Evolutionary conservation across 37 sponge, comb jelly and placozoan genomes (phyloP), one percentile per base, ranked within the genome.

Genomic region (Mnemiopsis leidyi): DNA sequence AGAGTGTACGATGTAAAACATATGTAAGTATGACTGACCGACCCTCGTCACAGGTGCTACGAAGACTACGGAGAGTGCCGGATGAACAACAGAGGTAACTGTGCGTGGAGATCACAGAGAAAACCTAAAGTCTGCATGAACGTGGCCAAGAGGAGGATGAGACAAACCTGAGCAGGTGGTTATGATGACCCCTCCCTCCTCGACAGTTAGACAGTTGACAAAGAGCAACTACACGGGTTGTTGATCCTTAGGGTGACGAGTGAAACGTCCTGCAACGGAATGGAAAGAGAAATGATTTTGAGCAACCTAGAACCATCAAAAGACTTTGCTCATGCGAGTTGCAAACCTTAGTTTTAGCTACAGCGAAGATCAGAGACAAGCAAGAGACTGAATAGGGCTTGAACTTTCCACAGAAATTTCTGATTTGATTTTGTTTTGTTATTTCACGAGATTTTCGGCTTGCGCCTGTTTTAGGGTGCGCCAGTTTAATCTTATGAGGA

Each of bases 31-130:
- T n/a, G n/a, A n/a, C n/a, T n/a, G n/a, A n/a, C n/a, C n/a, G n/a
- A 23, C 20, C 28, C 16, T 73, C 76, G 7, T 28, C 28, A 13
- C 90, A 85, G 90, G 61, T 85, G 90, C 25, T 85, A 40, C 29
- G 90, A 85, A 37, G 90, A 85, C 61, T 85, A 85, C 90, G 90
- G 90, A 5, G 90, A 40, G 48, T 85, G 90, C 39, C 90, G 90
- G 0, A 40, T 85, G 61, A 85, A 39, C 61, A 85, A 40, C 90
- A 38, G 61, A 39, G 61, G 61, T 2, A 9, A 13, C 29, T 85
- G 90, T 29, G 24, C 23, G 24, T 85, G 90, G 90, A 85, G 36
- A 37, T 23, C 38, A 23, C 25, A 32, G 48, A 28, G 61, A 37
- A 85, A 85, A 37, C 90, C 90, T 0, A 85, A 85, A 29, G 61